Evolutionary conservation across 2,113 vertebrate genomes (phyloP), one percentile per base, ranked within the genome.

Genomic region (Gymnocephalus cernua): DNA sequence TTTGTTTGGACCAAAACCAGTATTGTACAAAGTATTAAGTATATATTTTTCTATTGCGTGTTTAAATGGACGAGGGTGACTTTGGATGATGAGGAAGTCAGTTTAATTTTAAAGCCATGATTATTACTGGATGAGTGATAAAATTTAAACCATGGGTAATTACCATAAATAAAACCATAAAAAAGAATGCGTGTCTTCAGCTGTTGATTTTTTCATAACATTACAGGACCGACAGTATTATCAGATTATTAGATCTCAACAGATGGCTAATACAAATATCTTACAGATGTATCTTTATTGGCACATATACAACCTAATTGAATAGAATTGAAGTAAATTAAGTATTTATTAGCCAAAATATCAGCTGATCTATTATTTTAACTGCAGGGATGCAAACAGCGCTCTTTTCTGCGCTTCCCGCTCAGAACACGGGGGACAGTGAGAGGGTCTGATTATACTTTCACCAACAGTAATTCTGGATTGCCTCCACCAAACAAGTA

Each of bases 1-100:
- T 99, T 99, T 99, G 97, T 99, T 99, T 99, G 98, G 98, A 99
- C 97, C 98, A 99, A 99, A 99, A 97, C 97, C 98, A 99, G 98
- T 99, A 99, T 99, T 99, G 98, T 99, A 99, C 96, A 99, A 99
- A 99, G 97, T 98, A 97, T 98, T 98, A 98, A 99, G 96, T 99
- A 99, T 99, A 99, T 99, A 99, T 99, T 99, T 99, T 99, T 99
- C 96, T 99, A 99, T 98, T 88, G 90, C 94, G 97, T 98, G 97
- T 98, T 97, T 96, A 99, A 99, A 99, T 99, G 98, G 98, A 99
- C 96, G 95, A 96, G 97, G 98, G 98, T 98, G 98, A 99, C 98
- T 99, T 99, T 99, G 98, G 97, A 99, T 99, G 97, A 97, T 98
- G 96, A 97, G 98, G 97, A 99, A 96, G 87, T 95, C 97, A 97